phyloP scores from a whole-genome alignment of 2,888 invertebrate genomes.

The Mythimna albipuncta region DNA sequence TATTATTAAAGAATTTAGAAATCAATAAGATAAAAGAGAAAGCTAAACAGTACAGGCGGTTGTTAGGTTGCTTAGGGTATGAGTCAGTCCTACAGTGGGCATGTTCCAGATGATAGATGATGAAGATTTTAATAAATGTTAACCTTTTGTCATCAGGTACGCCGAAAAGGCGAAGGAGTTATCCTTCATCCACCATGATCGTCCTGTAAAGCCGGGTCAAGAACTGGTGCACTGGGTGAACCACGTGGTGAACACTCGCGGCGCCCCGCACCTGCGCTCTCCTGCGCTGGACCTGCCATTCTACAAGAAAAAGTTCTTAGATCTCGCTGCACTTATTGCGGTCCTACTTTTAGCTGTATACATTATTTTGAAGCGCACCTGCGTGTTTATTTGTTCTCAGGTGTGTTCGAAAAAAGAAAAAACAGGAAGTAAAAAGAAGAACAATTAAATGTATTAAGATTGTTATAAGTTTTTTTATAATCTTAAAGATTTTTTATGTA shows the following conservation, averaged over 20 bases:
- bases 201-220: conserved; percentile 89
- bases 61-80: not conserved
- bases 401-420: conserved; percentile 13
- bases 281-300: conserved; percentile 60
- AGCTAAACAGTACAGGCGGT: too few relatives aligned
- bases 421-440: conserved; percentile 24
- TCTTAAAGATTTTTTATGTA: too few relatives aligned
- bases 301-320: conserved; percentile 72
- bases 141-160: conserved; percentile 56
- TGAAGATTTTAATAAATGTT: not conserved
- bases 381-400: conserved; percentile 7
- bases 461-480: too few relatives aligned
- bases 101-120: not conserved
- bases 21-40: too few relatives aligned
- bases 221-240: conserved; percentile 92
- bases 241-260: conserved; percentile 90
- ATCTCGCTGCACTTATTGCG: conserved; percentile 45
- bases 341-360: conserved; percentile 7
- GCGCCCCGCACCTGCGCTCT: conserved; percentile 84
- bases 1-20: too few relatives aligned
- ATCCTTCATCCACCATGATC: conserved; percentile 67
- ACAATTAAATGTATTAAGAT: conserved; percentile 11
- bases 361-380: conserved; percentile 21
- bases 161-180: conserved; percentile 57
- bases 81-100: too few relatives aligned